phyloP scores from a whole-genome alignment of 2,113 vertebrate species.

The Corvus moneduloides region DNA sequence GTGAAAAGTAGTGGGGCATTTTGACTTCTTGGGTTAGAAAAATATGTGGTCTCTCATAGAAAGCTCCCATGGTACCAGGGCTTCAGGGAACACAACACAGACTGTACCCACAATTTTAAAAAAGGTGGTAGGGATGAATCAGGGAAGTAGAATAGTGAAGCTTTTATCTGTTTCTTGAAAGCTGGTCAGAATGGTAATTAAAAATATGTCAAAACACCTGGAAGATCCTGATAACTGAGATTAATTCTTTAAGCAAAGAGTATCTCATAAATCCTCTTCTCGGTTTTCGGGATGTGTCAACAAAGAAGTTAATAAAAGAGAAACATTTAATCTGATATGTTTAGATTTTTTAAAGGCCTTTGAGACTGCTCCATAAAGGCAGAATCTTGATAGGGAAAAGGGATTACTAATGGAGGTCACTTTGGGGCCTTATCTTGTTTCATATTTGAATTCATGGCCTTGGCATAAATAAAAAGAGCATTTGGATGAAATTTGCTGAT shows the following conservation, averaged over 20 bases:
- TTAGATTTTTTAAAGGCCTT: slow-evolving; percentile 21
- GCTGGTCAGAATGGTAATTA: background rate
- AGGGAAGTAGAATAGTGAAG: background rate
- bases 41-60: background rate
- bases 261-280: slow-evolving; percentile 18
- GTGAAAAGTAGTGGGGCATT: background rate
- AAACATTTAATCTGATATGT: slow-evolving; percentile 15
- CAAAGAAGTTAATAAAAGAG: slow-evolving; percentile 38
- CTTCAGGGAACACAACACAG: background rate
- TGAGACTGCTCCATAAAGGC: background rate
- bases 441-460: background rate
- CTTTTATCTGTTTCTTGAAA: background rate
- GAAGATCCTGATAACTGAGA: background rate
- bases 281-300: background rate
- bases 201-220: slow-evolving; percentile 11
- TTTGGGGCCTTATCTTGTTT: slow-evolving; percentile 17
- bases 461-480: slow-evolving; percentile 11
- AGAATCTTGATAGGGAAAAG: background rate
- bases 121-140: background rate
- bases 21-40: background rate
- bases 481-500: slow-evolving; percentile 21
- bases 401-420: slow-evolving; percentile 16
- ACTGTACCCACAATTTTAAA: background rate
- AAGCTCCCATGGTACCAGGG: background rate
- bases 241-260: background rate